Evolutionary conservation across 2,888 invertebrate genomes (phyloP), one percentile per base, ranked within the genome.

Genomic region (Lasioglossum pauxillum): DNA sequence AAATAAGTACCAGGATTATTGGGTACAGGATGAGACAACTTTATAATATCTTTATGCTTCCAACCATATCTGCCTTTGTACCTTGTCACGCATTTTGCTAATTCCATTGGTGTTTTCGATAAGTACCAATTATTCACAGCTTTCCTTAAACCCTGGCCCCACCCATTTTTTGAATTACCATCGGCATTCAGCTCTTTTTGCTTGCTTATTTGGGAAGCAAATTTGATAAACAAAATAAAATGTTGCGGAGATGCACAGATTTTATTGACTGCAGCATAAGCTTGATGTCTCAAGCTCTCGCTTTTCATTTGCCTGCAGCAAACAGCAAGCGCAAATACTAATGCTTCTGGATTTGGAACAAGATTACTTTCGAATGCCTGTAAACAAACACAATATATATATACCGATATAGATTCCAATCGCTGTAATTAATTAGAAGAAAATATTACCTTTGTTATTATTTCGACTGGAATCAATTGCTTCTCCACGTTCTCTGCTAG

Each of bases 21-120:
- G 46, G 92, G 5, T 53, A 78, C 35, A 73, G 96, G 92, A 93
- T 97, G 97, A 46, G 96, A 96, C 91, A 97, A 96, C 90, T 96
- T 96, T 0, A 97, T 95, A n/a, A 98, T 95, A 90, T 97, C 97
- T 91, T 97, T 97, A 93, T 98, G 98, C 0, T 96, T 96, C 96
- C 97, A 97, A 7, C 97, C 97, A 91, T 97, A 96, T 87, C 97
- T 96, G 14, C 96, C 96, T 77, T 96, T 96, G 80, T 96, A 96
- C 92, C 96, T 96, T 7, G 97, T 96, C 35, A 97, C 96, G 88
- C 97, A 96, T 90, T 96, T 96, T 0, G 97, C 97, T 69, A 98
- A 95, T 77, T 96, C 96, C 93, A 96, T 94, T 0, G 97, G 96
- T 23, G 96, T 96, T 93, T 96, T 97, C 4, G 95, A 95, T 35